Base-by-base conservation (phyloP, 2,113 vertebrate species). In the Oryzias curvinotus region DNA sequence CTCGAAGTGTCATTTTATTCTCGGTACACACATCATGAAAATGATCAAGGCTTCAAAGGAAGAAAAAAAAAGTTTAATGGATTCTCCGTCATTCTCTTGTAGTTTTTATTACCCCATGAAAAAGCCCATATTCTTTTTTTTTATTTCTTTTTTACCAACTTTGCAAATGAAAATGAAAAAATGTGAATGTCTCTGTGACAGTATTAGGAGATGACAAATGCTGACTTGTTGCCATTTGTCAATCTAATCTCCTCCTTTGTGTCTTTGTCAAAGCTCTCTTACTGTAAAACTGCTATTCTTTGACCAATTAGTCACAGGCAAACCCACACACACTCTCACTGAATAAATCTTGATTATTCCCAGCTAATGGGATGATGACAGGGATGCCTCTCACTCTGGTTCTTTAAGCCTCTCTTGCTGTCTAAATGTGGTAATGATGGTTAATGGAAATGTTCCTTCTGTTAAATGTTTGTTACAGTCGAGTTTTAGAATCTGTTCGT, bases 361-460 rank as follows among this genome's bases (percentile, higher is more conserved):
- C 43, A 65, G 75, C 78, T 80, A 83, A 75, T 61, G 44, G 71
- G 53, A n/a, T 45, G 41, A 52, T 48, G 47, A 48, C 47, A 48
- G 47, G 57, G 57, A 18, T 52, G 14, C 56, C 23, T 73, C 21
- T 52, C n/a, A 50, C 13, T 44, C 14, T 8, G 36, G 36, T 36
- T 46, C 17, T 56, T 58, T 44, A 53, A 18, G 12, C 19, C 68
- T 55, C 36, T 28, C 42, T 52, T 4, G 4, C 71, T 51, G 52
- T 71, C 71, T 65, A 16, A 0, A 58, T 64, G 56, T 71, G 62
- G 73, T 83, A 80, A 87, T 88, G 83, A 78, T 55, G 62, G 75
- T 66, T 87, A 85, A 88, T 88, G 69, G 65, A 64, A 77, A 77
- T 73, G 78, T 83, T 74, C 73, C 74, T 78, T 83, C 30, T 80